phyloP scores from a whole-genome alignment of 2,888 invertebrate genomes.

The Esperia sulphurella region DNA sequence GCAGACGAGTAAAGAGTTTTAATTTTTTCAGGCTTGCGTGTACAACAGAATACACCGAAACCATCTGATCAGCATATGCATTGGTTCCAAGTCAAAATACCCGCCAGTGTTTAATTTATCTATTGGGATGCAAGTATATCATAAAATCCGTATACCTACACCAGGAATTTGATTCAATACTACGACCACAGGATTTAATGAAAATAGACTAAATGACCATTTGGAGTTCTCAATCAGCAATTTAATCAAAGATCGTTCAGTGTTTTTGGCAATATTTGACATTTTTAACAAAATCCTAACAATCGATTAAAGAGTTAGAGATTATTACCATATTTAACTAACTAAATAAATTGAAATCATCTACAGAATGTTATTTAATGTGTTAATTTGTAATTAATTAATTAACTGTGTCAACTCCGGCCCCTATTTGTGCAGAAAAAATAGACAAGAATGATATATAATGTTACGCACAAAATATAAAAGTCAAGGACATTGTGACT shows the following conservation, averaged over 20 bases:
- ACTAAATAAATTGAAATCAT: not conserved
- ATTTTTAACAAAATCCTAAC: not conserved
- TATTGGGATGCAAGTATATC: conserved; percentile 1
- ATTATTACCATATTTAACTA: too few species aligned
- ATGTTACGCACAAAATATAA: conserved; percentile 9
- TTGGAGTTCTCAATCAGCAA: too few species aligned
- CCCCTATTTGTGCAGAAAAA: not conserved
- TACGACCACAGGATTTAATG: too few species aligned
- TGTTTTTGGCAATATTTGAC: too few species aligned
- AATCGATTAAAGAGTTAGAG: too few species aligned
- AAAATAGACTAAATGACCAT: too few species aligned
- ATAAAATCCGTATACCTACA: not conserved
- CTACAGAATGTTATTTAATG: not conserved
- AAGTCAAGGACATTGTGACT: conserved; percentile 33
- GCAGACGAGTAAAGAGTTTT: too few species aligned
- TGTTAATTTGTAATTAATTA: not conserved
- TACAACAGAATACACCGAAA: conserved; percentile 27
- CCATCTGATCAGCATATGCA: conserved; percentile 38
- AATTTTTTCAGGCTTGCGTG: conserved; percentile 37
- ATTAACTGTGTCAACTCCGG: too few species aligned
- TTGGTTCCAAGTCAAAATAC: conserved; percentile 58
- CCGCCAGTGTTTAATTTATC: conserved; percentile 11
- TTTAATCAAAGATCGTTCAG: too few species aligned
- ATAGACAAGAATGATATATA: not conserved
- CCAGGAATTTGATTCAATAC: too few species aligned